Conservation (phyloP, 2,888 invertebrate species). For the Drosophila cracens region DNA sequence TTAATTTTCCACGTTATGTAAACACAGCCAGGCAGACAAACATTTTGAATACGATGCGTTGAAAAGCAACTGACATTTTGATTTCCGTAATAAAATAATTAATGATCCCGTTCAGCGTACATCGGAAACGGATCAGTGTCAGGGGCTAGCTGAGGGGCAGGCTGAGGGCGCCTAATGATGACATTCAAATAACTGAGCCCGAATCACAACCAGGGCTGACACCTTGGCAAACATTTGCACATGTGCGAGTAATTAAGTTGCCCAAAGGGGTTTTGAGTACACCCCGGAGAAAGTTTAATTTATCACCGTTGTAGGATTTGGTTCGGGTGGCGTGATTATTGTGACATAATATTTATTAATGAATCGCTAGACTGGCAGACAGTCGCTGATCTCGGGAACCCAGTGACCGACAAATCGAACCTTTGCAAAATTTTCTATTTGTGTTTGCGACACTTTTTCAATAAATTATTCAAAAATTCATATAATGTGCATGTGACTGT, state of each 20-base stretch:
- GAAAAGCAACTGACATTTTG: constrained; percentile 80
- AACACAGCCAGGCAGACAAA: constrained; percentile 61
- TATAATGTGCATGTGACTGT: constrained; percentile 51
- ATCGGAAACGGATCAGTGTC: constrained; percentile 71
- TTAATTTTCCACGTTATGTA: constrained; percentile 79
- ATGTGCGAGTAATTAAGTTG: constrained; percentile 53
- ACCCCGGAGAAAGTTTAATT: constrained; percentile 60
- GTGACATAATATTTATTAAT: constrained; percentile 82
- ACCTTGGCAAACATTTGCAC: constrained; percentile 35
- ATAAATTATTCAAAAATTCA: constrained; percentile 81
- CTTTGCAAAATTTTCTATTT: constrained; percentile 47
- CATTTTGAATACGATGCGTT: constrained; percentile 65
- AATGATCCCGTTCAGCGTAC: constrained; percentile 59
- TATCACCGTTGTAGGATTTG: constrained; percentile 47
- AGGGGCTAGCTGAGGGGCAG: not conserved
- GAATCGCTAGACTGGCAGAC: constrained; percentile 28
- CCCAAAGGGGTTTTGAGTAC: constrained; percentile 56
- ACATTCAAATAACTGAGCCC: constrained; percentile 68
- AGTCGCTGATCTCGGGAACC: constrained; percentile 32
- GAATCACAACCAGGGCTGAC: constrained; percentile 6
- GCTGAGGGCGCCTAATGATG: constrained; percentile 69
- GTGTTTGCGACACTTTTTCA: constrained; percentile 62
- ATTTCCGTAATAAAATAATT: constrained; percentile 82
- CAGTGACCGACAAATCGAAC: constrained; percentile 77
- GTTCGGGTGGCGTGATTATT: constrained; percentile 74